Evolutionary conservation across 2,113 vertebrate genomes (phyloP).

Genomic region (Triplophysa tibetana): DNA sequence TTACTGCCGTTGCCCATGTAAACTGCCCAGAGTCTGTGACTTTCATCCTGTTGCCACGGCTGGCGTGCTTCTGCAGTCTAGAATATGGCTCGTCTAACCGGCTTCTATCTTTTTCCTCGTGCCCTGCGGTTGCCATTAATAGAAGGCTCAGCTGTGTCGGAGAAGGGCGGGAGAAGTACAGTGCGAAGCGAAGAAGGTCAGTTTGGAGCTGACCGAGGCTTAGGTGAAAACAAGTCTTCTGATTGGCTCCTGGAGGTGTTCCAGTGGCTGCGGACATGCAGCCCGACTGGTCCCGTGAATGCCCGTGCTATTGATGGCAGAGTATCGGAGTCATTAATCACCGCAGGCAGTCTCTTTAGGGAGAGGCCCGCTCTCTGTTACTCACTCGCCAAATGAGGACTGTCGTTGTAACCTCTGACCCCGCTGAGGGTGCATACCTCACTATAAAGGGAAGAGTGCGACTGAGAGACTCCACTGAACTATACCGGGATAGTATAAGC

Average conservation of each 20-base stretch:
- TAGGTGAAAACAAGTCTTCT: conserved; percentile 5
- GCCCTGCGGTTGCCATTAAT: conserved; percentile 53
- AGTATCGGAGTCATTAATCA: conserved; percentile 45
- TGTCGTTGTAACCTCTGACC: conserved; percentile 33
- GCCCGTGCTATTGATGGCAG: conserved; percentile 11
- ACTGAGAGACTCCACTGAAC: neutral
- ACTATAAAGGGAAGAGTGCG: conserved; percentile 8
- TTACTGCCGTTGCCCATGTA: conserved; percentile 5
- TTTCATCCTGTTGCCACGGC: conserved; percentile 37
- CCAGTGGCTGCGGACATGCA: conserved; percentile 38
- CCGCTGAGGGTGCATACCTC: conserved; percentile 4
- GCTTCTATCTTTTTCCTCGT: neutral
- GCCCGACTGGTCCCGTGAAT: conserved; percentile 5
- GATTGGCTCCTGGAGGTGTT: conserved; percentile 51
- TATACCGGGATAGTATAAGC: neutral
- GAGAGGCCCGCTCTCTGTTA: conserved; percentile 9
- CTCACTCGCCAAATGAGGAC: conserved; percentile 42
- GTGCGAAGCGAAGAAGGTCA: conserved; percentile 37
- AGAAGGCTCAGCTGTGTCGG: conserved; percentile 57
- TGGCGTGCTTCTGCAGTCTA: conserved; percentile 9
- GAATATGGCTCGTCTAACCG: conserved; percentile 49
- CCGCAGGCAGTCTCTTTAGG: neutral
- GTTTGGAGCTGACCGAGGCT: conserved; percentile 13
- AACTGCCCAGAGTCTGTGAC: neutral
- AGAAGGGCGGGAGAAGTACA: conserved; percentile 11